These are phyloP conservation scores for Sinohyriopsis cumingii DNA, from an alignment of 2,888 invertebrate species.

Conservation along the genomic window DNA sequence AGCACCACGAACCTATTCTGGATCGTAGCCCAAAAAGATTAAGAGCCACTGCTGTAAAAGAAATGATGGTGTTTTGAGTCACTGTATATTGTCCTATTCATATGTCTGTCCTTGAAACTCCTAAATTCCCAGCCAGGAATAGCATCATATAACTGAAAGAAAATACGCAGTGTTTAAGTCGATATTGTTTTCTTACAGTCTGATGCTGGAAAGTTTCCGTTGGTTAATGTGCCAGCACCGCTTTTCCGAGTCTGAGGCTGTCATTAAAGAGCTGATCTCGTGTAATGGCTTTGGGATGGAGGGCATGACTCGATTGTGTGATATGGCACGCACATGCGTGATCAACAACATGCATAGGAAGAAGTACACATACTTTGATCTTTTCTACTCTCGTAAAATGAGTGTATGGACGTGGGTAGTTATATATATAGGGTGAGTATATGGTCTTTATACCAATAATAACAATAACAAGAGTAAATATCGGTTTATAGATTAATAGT, in stretches of 20 bases:
- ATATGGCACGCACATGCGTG: slow-evolving; percentile 51
- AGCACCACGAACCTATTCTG: too few species aligned
- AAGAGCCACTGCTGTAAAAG: too few species aligned
- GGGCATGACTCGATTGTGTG: slow-evolving; percentile 52
- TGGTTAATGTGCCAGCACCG: slow-evolving; percentile 58
- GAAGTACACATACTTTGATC: slow-evolving; percentile 52
- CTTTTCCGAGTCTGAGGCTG: slow-evolving; percentile 53
- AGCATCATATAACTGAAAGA: too few species aligned
- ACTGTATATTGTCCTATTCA: too few species aligned
- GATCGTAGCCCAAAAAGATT: too few species aligned
- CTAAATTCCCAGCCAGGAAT: too few species aligned
- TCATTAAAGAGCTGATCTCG: slow-evolving; percentile 54
- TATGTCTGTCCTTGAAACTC: too few species aligned
- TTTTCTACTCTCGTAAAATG: slow-evolving; percentile 47
- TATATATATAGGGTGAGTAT: slow-evolving; percentile 51
- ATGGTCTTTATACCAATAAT: too few species aligned
- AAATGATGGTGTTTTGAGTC: too few species aligned
- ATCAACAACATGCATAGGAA: slow-evolving; percentile 57
- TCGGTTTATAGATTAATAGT: too few species aligned
- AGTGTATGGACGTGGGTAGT: slow-evolving; percentile 51
- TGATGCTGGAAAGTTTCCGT: slow-evolving; percentile 57
- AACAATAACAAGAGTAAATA: too few species aligned
- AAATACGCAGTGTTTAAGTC: background rate
- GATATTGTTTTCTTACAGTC: slow-evolving; percentile 34
- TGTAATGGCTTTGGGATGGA: slow-evolving; percentile 54